A percentile compares a stretch with the other conserved stretches of the same genome.
Evolutionary conservation across 2,113 vertebrate genomes (phyloP).

Genomic region (Dissostichus mawsoni): DNA sequence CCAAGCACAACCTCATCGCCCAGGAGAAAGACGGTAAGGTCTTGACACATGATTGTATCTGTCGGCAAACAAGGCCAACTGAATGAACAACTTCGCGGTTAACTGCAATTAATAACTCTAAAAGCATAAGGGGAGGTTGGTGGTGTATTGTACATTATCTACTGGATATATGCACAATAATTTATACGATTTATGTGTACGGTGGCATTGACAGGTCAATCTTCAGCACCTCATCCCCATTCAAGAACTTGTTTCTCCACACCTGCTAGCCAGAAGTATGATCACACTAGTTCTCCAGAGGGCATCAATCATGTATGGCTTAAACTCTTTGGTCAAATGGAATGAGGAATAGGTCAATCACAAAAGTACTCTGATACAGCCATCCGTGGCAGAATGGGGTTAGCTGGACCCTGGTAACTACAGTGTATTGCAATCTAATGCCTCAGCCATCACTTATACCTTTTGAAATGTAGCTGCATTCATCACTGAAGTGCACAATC

Average conservation of each 20-base stretch:
- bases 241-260: neutral
- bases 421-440: neutral
- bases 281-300: neutral
- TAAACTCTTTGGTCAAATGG: neutral
- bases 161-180: neutral
- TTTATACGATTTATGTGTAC: neutral
- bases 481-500: neutral
- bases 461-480: constrained; percentile 6
- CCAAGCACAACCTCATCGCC: constrained; percentile 97
- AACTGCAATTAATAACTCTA: neutral
- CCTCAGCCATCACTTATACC: neutral
- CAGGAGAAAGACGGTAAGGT: constrained; percentile 94
- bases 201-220: neutral
- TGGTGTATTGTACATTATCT: neutral
- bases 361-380: neutral
- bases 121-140: neutral
- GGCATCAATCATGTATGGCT: no score
- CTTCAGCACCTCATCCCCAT: neutral
- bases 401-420: neutral
- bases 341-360: neutral
- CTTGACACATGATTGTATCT: neutral
- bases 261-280: neutral
- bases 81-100: constrained; percentile 56
- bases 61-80: constrained; percentile 64
- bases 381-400: constrained; percentile 9